Evolutionary conservation across 2,888 invertebrate genomes (phyloP).

Genomic region (Polyommatus icarus): DNA sequence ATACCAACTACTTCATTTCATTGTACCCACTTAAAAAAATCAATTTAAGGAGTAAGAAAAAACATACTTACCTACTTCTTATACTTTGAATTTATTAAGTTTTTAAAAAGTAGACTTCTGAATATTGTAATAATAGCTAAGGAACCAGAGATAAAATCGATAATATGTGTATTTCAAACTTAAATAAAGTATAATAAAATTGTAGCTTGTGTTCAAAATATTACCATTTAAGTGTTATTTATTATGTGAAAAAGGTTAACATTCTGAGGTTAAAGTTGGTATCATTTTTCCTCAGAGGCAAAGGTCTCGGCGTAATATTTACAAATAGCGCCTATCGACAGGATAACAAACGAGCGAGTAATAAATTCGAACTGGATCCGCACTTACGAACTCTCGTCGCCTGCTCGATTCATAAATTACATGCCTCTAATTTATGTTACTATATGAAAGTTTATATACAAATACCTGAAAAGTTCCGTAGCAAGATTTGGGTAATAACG

Average conservation of each 20-base stretch:
- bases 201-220: no score
- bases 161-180: no score
- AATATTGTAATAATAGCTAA: no score
- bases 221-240: no score
- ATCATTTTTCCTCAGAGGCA: neutral
- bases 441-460: neutral
- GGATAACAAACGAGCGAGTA: slow-evolving; percentile 2
- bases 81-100: no score
- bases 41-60: neutral
- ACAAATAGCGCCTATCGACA: slow-evolving; percentile 1
- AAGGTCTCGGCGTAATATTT: neutral
- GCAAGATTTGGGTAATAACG: neutral
- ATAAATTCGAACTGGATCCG: slow-evolving; percentile 1
- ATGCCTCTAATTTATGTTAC: slow-evolving; percentile 2
- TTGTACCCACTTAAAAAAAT: slow-evolving; percentile 7
- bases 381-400: slow-evolving; percentile 11
- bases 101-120: no score
- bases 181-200: no score
- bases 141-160: no score
- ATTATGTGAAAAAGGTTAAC: no score
- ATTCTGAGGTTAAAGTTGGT: no score
- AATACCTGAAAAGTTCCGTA: neutral
- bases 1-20: slow-evolving; percentile 9
- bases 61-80: no score
- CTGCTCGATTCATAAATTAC: slow-evolving; percentile 4